Conservation (phyloP, 2,113 vertebrate genomes). For the Aepyceros melampus region DNA sequence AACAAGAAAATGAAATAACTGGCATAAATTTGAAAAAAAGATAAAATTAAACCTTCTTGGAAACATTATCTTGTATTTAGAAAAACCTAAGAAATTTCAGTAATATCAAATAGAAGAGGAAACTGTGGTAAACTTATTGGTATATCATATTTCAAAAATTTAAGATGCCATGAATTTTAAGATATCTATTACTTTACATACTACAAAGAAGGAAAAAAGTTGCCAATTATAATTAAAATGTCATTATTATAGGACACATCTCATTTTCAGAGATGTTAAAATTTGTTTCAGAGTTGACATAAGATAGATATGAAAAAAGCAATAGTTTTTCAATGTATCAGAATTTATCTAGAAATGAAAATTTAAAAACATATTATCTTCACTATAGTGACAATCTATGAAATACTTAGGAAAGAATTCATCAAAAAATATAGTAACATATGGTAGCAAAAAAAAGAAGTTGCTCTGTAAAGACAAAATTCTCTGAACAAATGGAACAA, state of each 20-base stretch:
- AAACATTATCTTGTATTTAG: not conserved
- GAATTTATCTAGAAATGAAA: not conserved
- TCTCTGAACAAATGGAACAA: not conserved
- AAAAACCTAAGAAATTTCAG: not conserved
- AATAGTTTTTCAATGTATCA: not conserved
- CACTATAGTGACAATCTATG: not conserved
- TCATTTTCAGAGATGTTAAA: not conserved
- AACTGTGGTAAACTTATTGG: not conserved
- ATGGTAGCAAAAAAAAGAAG: not conserved
- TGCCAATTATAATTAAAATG: not conserved
- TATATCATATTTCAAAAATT: not conserved
- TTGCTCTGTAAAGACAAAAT: not conserved
- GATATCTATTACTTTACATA: not conserved
- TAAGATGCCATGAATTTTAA: not conserved
- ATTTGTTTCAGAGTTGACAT: not conserved
- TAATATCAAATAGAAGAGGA: not conserved
- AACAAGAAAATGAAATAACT: slow-evolving; percentile 14
- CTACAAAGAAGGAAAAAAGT: not conserved
- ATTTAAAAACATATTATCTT: not conserved
- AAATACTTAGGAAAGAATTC: not conserved
- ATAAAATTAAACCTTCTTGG: not conserved
- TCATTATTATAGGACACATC: not conserved
- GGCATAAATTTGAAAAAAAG: not conserved
- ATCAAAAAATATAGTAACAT: not conserved
- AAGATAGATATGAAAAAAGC: not conserved